These are phyloP conservation scores for Tetranychus piercei DNA, from an alignment of 2,888 invertebrate species.

Conservation along the genomic window DNA sequence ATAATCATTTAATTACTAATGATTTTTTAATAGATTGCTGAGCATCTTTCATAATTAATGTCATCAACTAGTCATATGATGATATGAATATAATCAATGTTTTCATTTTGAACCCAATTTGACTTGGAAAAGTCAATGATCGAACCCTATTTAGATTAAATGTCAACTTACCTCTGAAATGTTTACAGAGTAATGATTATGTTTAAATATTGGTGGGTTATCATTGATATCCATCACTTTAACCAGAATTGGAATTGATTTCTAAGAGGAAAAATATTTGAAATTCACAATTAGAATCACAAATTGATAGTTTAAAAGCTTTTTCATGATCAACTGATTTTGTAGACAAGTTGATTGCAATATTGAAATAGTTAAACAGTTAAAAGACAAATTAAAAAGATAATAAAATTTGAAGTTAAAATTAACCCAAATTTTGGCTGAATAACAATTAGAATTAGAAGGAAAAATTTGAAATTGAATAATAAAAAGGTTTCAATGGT, in stretches of 20 bases:
- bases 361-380: neutral
- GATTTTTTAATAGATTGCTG: too few relatives aligned
- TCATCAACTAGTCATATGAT: too few relatives aligned
- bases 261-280: neutral
- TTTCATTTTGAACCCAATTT: too few relatives aligned
- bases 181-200: slow-evolving; percentile 60
- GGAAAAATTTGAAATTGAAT: too few relatives aligned
- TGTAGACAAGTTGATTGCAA: neutral
- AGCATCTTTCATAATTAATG: too few relatives aligned
- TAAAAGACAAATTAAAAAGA: neutral
- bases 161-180: slow-evolving; percentile 46
- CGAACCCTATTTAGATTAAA: neutral
- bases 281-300: neutral
- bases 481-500: too few relatives aligned
- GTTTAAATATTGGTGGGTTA: slow-evolving; percentile 64
- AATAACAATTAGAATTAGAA: too few relatives aligned
- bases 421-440: too few relatives aligned
- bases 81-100: too few relatives aligned
- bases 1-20: too few relatives aligned
- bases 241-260: slow-evolving; percentile 58
- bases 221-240: slow-evolving; percentile 76
- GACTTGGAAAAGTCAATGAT: too few relatives aligned
- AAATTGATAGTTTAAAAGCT: neutral
- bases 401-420: neutral
- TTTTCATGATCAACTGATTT: too few relatives aligned